A percentile compares a stretch with the other conserved stretches of the same genome.
Conservation (phyloP, 2,888 invertebrate species). For the Eristalinus aeneus region DNA sequence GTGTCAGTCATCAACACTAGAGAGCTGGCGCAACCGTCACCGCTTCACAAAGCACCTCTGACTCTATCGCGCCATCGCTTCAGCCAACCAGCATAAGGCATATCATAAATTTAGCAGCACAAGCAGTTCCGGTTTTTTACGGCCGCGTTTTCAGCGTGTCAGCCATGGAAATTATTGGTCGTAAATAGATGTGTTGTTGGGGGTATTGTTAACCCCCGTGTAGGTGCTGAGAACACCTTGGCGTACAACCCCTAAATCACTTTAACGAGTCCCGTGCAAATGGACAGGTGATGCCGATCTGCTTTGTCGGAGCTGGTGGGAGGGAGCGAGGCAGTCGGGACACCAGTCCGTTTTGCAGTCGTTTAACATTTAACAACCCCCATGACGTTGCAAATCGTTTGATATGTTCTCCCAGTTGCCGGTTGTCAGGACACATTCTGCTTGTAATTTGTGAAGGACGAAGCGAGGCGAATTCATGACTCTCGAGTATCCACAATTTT, state of each 20-base stretch:
- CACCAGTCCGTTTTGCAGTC: constrained; percentile 54
- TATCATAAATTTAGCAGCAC: constrained; percentile 66
- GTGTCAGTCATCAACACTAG: constrained; percentile 69
- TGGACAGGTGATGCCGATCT: constrained; percentile 65
- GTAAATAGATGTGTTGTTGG: constrained; percentile 67
- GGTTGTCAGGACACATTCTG: constrained; percentile 57
- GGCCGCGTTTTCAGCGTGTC: constrained; percentile 62
- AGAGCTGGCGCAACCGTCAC: too few species aligned
- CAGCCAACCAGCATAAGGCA: constrained; percentile 11
- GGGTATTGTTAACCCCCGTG: constrained; percentile 10
- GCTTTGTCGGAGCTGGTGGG: background rate
- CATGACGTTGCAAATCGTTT: constrained; percentile 65
- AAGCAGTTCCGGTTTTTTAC: constrained; percentile 69
- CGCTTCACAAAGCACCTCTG: background rate
- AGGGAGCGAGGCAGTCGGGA: background rate
- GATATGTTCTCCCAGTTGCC: constrained; percentile 55
- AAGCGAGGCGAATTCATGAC: constrained; percentile 56
- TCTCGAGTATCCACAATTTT: constrained; percentile 67
- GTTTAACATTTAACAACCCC: constrained; percentile 70
- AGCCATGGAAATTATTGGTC: constrained; percentile 69
- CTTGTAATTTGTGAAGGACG: constrained; percentile 62
- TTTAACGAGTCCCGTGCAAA: constrained; percentile 65
- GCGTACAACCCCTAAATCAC: constrained; percentile 65
- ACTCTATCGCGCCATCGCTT: background rate
- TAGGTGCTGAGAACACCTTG: constrained; percentile 51